Base-by-base conservation (phyloP, 2,113 vertebrate genomes). In the Podocnemis expansa region DNA sequence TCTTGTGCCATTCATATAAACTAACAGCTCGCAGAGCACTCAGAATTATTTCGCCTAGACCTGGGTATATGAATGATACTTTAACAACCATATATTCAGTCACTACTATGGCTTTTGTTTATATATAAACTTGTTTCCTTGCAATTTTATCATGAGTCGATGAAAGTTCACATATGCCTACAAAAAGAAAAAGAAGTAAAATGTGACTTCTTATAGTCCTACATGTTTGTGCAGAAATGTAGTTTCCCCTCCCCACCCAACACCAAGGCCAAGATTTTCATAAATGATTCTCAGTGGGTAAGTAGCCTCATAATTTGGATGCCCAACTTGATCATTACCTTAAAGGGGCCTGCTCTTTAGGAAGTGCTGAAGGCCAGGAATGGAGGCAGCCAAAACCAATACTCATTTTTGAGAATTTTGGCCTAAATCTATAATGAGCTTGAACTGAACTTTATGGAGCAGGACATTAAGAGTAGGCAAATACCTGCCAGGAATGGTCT, bases 1-100 rank as follows among this genome's bases (percentile, higher is more conserved):
- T 79, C 45, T 93, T 90, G 84, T 85, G 87, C 76, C n/a, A 83
- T 70, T 55, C 47, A 89, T 90, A 52, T 79, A 90, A 47, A 85
- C 82, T 45, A 76, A 45, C 25, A 76, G 22, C 24, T 45, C 43
- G 45, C 45, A 76, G 13, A 76, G 22, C 43, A 43, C 9, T n/a
- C 29, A 95, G 83, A 24, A 78, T 86, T 89, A 38, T 82, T 78
- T 56, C 83, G 63, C 3, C 25, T 34, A 85, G 78, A 55, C 5
- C 55, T 34, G 60, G 70, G 67, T 24, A 82, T 6, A 8, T 13
- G 5, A 5, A 41, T 10, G 86, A 80, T 31, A 41, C 7, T 82
- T 84, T 80, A 89, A 94, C 38, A 31, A 13, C 75, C 56, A 21
- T 6, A 2, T 78, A 78, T 85, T 94, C 49, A 80, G 43, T 67